Evolutionary conservation across 2,888 invertebrate genomes (phyloP).

Genomic region (Glyphotaelius pellucidus): DNA sequence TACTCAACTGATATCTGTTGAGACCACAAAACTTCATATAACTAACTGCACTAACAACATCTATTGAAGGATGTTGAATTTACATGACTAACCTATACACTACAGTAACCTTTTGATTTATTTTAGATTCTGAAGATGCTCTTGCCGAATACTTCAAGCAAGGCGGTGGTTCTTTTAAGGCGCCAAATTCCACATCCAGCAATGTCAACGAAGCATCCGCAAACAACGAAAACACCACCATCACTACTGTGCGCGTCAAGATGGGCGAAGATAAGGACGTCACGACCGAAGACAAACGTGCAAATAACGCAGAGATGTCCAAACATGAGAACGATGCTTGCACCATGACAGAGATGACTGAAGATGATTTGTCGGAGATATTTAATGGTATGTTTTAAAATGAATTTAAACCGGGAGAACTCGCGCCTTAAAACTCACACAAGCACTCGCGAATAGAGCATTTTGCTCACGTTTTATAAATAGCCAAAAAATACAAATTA

Average conservation of each 20-base stretch:
- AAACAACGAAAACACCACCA: not conserved
- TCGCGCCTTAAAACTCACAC: no score
- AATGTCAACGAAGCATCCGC: not conserved
- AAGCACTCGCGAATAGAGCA: no score
- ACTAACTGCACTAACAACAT: no score
- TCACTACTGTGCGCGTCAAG: constrained; percentile 27
- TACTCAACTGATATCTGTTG: no score
- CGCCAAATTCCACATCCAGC: not conserved
- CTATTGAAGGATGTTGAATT: no score
- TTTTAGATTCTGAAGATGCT: constrained; percentile 56
- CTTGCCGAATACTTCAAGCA: constrained; percentile 59
- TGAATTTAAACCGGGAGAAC: not conserved
- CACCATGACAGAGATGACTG: constrained; percentile 54
- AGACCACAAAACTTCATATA: no score
- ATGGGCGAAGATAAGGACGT: constrained; percentile 33
- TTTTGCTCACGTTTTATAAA: no score
- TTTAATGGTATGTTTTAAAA: constrained; percentile 41
- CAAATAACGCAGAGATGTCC: constrained; percentile 23
- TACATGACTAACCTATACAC: no score
- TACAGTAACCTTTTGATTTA: not conserved
- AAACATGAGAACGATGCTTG: constrained; percentile 7
- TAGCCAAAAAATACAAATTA: no score
- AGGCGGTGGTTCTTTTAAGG: constrained; percentile 39
- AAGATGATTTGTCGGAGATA: constrained; percentile 54
- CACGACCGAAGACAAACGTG: not conserved